Evolutionary conservation across 2,888 invertebrate species (phyloP).

Genomic region (Azorinus chamasolen): DNA sequence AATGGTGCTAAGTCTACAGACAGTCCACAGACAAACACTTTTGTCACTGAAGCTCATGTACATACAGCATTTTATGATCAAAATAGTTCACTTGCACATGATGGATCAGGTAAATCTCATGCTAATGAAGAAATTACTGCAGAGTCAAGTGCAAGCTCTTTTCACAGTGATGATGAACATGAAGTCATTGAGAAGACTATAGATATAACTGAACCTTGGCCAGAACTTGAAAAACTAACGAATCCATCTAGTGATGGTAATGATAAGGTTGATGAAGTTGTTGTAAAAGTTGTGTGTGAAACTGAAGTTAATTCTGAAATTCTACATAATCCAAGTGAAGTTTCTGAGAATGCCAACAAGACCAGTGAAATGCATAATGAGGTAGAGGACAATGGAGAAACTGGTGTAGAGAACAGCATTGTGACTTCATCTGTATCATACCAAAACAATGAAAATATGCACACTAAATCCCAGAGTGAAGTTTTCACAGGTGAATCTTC

Average conservation of each 20-base stretch:
- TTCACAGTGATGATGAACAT: background rate
- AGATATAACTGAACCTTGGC: conserved; percentile 47
- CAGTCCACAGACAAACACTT: conserved; percentile 2
- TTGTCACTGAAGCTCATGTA: conserved; percentile 46
- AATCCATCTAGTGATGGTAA: too few relatives aligned
- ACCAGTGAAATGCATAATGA: background rate
- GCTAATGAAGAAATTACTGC: too few relatives aligned
- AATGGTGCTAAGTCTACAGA: background rate
- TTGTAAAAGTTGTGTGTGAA: too few relatives aligned
- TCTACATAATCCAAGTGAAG: too few relatives aligned
- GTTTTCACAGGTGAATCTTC: conserved; percentile 19
- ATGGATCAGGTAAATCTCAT: background rate
- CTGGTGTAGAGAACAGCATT: background rate
- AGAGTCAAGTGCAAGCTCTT: too few relatives aligned
- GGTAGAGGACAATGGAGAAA: background rate
- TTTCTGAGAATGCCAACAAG: too few relatives aligned
- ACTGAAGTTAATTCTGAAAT: too few relatives aligned
- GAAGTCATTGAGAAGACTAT: conserved; percentile 1
- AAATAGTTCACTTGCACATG: background rate
- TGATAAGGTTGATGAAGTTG: too few relatives aligned
- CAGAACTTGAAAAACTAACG: conserved; percentile 54
- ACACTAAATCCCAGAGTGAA: too few relatives aligned
- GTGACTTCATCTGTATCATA: too few relatives aligned
- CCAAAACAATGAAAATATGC: too few relatives aligned
- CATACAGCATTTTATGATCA: conserved; percentile 24